Base-by-base conservation (phyloP, 2,113 vertebrate genomes). In the Megaceryle maxima region DNA sequence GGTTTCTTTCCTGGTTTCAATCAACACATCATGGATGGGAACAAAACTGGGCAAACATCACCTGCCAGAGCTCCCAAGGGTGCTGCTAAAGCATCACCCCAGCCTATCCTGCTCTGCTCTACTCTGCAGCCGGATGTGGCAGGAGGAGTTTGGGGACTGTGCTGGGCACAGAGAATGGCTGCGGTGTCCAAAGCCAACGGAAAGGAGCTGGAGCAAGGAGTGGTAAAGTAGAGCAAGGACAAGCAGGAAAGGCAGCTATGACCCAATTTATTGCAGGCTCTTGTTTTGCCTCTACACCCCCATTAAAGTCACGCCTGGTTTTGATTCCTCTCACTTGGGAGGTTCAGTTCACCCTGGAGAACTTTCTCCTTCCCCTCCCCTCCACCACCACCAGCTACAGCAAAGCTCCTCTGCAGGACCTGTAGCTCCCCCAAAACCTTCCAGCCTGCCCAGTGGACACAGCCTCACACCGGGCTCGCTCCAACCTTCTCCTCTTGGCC, bases 351-450 rank as follows among this genome's bases (percentile, higher is more conserved):
- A 73, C 21, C 63, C 29, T 44, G 55, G 14, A 93, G 29, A 90
- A 86, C 78, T 87, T 94, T 53, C 43, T 77, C 59, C 63, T 48
- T n/a, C 16, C 55, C 8, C 2, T 2, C 4, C 4, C 2, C 21
- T 60, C 50, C 37, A 13, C 16, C 75, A 72, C 2, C 81, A 81
- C 1, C 72, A 68, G 31, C 83, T 16, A 6, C 76, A 70, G 72
- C 33, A 84, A 85, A 90, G n/a, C 64, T 75, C 44, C 39, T 43
- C 37, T 14, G 35, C 44, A 79, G 78, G 67, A 66, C 0, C 35
- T 0, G 0, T 6, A 69, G 51, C 55, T 51, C 51, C 29, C 63
- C 86, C 39, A 7, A 6, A 1, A 37, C 11, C 43, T 41, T 26
- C 64, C 74, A 89, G 51, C 48, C 73, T 37, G 51, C 39, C 78